Conservation (phyloP, 1,140 invertebrate species). For the Aphelinus atriplicis region DNA sequence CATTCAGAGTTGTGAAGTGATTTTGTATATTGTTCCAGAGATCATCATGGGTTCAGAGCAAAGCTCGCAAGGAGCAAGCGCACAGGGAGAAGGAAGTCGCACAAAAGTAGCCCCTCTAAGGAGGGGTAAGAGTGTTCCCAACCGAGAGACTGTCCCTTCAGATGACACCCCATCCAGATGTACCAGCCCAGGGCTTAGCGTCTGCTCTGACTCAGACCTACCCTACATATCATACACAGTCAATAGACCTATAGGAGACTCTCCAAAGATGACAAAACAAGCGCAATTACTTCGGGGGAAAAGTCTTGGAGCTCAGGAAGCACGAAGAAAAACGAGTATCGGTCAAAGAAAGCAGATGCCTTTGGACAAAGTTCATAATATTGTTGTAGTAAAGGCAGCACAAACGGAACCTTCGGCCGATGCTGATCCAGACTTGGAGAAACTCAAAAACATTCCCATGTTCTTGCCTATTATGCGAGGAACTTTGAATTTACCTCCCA, state of each 20-base stretch:
- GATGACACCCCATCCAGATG: conserved; percentile 72
- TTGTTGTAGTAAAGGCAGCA: conserved; percentile 87
- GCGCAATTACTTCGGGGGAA: conserved; percentile 62
- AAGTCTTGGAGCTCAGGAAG: conserved; percentile 55
- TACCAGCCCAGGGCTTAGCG: conserved; percentile 83
- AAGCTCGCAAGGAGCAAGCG: conserved; percentile 60
- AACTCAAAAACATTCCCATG: conserved; percentile 85
- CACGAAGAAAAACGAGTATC: conserved; percentile 56
- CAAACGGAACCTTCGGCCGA: conserved; percentile 70
- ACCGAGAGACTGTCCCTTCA: conserved; percentile 62
- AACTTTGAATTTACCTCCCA: conserved; percentile 82
- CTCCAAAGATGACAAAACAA: conserved; percentile 78
- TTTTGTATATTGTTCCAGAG: neutral
- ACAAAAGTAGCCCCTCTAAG: conserved; percentile 57
- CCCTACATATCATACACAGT: conserved; percentile 96
- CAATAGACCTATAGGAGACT: conserved; percentile 89
- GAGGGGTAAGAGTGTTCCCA: conserved; percentile 70
- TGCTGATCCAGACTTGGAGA: conserved; percentile 83
- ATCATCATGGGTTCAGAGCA: conserved; percentile 70
- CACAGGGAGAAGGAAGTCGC: conserved; percentile 48
- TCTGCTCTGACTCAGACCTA: conserved; percentile 89
- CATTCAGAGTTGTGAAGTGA: too few species aligned
- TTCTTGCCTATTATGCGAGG: conserved; percentile 93
- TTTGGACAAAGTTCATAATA: conserved; percentile 70
- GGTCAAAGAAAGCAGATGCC: conserved; percentile 50